phyloP scores from a whole-genome alignment of 2,797 vertebrate genomes.

The Orestias chungarensis region DNA sequence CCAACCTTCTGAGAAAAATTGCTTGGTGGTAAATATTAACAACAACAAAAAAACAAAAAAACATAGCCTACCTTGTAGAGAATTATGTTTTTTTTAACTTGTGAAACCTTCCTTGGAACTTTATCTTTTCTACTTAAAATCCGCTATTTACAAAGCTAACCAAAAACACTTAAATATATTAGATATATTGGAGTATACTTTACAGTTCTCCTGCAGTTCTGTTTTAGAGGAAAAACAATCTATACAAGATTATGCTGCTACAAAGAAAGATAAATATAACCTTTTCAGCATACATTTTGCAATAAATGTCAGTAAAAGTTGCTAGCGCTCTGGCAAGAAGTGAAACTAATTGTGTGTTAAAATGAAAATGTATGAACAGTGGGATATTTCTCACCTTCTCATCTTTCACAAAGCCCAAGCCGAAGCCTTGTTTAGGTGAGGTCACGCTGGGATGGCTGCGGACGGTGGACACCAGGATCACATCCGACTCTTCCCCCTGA shows the following conservation, averaged over 20 bases:
- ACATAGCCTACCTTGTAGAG: too few species aligned
- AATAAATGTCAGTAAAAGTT: background rate
- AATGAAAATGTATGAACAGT: background rate
- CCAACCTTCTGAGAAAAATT: too few species aligned
- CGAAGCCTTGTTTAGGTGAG: slow-evolving; percentile 72
- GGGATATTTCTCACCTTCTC: slow-evolving; percentile 80
- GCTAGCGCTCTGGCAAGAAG: background rate
- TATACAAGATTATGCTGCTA: background rate
- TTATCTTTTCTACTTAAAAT: background rate
- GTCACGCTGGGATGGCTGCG: slow-evolving; percentile 76
- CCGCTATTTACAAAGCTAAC: background rate
- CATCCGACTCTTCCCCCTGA: slow-evolving; percentile 86
- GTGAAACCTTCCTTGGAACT: too few species aligned
- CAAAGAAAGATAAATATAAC: background rate
- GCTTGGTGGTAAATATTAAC: too few species aligned
- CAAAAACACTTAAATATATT: background rate
- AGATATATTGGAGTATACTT: background rate
- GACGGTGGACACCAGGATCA: slow-evolving; percentile 88
- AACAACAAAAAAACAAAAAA: too few species aligned
- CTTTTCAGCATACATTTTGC: background rate
- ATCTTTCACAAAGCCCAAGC: slow-evolving; percentile 86
- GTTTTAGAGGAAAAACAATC: background rate
- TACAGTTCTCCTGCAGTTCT: background rate
- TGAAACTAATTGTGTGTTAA: background rate
- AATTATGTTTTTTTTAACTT: too few species aligned